Percentiles rank a stretch among this genome's conserved stretches.
These are phyloP conservation scores for Dynastes grantii DNA, from an alignment of 2,888 invertebrate genomes.

Conservation along the genomic window DNA sequence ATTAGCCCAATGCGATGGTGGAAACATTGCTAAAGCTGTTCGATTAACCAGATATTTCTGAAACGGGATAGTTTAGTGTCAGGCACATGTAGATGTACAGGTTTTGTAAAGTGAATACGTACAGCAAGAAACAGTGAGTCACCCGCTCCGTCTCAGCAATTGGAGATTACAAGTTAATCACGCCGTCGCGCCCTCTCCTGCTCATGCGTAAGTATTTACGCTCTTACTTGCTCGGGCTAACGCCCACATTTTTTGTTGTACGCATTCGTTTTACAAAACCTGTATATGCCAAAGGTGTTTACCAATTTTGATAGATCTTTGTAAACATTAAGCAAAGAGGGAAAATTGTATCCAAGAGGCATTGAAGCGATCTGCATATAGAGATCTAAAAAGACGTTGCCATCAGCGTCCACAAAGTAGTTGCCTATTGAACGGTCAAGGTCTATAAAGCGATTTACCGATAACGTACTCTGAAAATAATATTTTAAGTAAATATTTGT, in stretches of 20 bases:
- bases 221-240: no score
- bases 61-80: constrained; percentile 52
- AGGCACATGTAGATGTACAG: constrained; percentile 11
- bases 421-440: constrained; percentile 95
- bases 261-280: no score
- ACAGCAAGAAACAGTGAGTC: no score
- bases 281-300: constrained; percentile 63
- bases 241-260: no score
- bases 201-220: no score
- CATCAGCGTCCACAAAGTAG: constrained; percentile 95
- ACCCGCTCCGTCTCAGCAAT: no score
- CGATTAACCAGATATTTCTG: constrained; percentile 89
- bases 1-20: constrained; percentile 89
- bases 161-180: no score
- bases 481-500: background rate
- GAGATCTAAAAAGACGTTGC: constrained; percentile 89
- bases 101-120: no score
- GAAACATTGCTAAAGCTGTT: constrained; percentile 96
- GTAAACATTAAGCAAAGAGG: constrained; percentile 84
- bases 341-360: constrained; percentile 96
- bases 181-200: no score
- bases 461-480: constrained; percentile 28
- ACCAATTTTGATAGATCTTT: constrained; percentile 84
- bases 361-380: constrained; percentile 94
- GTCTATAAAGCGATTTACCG: constrained; percentile 80